phyloP scores from a whole-genome alignment of 2,797 vertebrate species.

The Peromyscus nudipes region DNA sequence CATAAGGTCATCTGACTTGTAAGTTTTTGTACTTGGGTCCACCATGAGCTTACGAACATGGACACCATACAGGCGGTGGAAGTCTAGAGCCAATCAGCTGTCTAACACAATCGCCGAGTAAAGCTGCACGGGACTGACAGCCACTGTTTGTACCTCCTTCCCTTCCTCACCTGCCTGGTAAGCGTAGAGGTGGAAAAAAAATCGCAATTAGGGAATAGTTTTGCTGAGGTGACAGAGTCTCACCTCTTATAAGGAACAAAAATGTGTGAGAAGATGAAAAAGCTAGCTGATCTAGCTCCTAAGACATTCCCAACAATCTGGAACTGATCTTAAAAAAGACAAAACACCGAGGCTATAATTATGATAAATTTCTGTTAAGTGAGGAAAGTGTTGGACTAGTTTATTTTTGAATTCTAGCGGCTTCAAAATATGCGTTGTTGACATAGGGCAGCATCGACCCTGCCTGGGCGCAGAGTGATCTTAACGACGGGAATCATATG shows the following conservation, averaged over 20 bases:
- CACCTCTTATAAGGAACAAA: not conserved
- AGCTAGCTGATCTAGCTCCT: not conserved
- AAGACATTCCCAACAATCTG: not conserved
- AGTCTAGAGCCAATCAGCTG: not conserved
- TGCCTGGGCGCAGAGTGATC: rapidly evolving
- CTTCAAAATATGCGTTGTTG: not conserved
- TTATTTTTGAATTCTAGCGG: not conserved
- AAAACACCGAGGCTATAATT: not conserved
- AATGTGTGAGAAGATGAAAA: not conserved
- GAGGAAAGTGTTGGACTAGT: not conserved
- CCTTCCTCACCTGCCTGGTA: not conserved
- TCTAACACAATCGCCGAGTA: not conserved
- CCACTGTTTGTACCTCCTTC: not conserved
- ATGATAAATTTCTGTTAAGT: not conserved
- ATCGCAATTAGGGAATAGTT: not conserved
- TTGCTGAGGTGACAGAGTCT: not conserved
- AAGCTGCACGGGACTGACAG: not conserved
- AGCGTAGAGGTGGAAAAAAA: not conserved
- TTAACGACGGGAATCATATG: rapidly evolving
- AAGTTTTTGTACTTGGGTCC: not conserved
- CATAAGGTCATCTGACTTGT: not conserved
- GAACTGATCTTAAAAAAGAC: not conserved
- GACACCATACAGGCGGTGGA: not conserved
- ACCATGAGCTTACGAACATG: not conserved
- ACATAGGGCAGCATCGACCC: rapidly evolving